phyloP scores from a whole-genome alignment of 2,888 invertebrate species.

The Apamea anceps region DNA sequence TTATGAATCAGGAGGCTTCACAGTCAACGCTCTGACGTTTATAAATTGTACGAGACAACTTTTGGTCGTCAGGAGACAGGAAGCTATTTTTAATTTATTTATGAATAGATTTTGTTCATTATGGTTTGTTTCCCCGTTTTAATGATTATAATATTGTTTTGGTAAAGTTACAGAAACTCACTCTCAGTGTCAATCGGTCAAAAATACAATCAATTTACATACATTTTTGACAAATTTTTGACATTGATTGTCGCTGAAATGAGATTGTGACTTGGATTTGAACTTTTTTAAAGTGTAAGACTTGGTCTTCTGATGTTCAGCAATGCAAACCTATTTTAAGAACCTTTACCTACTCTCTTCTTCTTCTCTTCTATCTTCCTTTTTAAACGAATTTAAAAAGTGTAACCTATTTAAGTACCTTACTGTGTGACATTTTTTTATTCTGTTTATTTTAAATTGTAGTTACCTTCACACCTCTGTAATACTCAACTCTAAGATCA shows the following conservation, averaged over 20 bases:
- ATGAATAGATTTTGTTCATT: conserved; percentile 53
- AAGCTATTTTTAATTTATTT: conserved; percentile 60
- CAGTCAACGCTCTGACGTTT: conserved; percentile 79
- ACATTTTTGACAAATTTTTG: neutral
- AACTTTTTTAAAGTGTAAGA: neutral
- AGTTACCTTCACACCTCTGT: neutral
- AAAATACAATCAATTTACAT: neutral
- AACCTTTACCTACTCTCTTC: neutral
- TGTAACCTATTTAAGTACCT: neutral
- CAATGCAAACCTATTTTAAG: neutral
- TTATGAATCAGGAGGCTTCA: conserved; percentile 84
- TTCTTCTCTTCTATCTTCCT: no score
- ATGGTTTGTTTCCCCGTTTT: conserved; percentile 35
- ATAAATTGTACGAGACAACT: conserved; percentile 78
- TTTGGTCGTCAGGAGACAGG: conserved; percentile 41
- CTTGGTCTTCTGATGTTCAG: neutral
- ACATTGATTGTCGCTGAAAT: neutral
- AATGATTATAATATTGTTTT: conserved; percentile 5
- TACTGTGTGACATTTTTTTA: neutral
- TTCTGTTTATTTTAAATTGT: neutral
- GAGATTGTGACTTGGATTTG: neutral
- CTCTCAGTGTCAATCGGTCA: neutral
- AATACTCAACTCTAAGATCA: neutral
- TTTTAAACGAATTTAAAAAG: conserved; percentile 15
- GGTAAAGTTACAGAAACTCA: neutral